Evolutionary conservation across 2,797 vertebrate species (phyloP).

Genomic region (Mormyrops boulengeri): DNA sequence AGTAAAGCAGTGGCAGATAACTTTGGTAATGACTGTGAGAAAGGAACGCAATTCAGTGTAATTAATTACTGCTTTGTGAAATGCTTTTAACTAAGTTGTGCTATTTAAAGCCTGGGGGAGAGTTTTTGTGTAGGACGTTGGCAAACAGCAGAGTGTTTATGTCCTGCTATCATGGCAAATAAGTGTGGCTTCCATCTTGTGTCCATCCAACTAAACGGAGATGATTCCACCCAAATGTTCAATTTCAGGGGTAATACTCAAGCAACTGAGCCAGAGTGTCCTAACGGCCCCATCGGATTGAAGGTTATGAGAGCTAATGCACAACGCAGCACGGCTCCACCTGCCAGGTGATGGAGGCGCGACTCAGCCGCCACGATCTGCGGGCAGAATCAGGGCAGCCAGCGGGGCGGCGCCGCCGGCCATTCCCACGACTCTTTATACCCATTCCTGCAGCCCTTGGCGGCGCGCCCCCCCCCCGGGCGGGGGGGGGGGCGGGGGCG

Average conservation of each 20-base stretch:
- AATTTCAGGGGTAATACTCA: slow-evolving; percentile 60
- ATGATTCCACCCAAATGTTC: slow-evolving; percentile 74
- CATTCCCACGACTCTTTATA: slow-evolving; percentile 55
- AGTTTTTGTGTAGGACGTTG: neutral
- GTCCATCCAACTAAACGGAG: slow-evolving; percentile 64
- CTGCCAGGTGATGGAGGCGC: slow-evolving; percentile 58
- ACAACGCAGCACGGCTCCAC: slow-evolving; percentile 52
- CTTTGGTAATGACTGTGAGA: neutral
- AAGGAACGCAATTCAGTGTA: neutral
- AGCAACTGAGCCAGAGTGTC: slow-evolving; percentile 49
- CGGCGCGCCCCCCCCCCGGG: slow-evolving; percentile 31
- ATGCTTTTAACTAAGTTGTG: neutral
- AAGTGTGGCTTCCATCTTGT: slow-evolving; percentile 31
- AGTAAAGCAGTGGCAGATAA: neutral
- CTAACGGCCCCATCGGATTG: slow-evolving; percentile 51
- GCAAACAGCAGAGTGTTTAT: neutral
- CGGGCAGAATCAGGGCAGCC: slow-evolving; percentile 46
- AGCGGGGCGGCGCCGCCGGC: slow-evolving; percentile 49
- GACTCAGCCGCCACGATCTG: slow-evolving; percentile 50
- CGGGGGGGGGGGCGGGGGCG: neutral
- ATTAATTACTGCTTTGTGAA: neutral
- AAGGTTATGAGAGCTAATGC: slow-evolving; percentile 53
- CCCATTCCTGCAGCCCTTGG: slow-evolving; percentile 60
- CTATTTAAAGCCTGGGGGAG: neutral
- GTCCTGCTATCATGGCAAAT: neutral